Conservation (phyloP, 2,797 vertebrate species). For the Muscicapa striata region DNA sequence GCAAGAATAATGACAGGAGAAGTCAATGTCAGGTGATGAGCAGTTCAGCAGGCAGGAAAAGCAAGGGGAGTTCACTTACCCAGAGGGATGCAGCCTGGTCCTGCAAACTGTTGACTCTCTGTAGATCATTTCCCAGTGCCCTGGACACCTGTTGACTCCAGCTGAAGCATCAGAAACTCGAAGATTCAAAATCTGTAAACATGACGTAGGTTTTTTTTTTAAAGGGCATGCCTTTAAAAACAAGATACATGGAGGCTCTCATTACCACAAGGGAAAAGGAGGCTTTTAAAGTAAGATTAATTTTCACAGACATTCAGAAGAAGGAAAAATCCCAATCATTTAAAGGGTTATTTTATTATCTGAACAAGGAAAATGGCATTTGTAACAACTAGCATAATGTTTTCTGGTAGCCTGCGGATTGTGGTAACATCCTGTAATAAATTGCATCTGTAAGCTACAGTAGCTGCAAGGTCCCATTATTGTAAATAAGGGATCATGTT, state of each 20-base stretch:
- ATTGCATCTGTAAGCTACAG: slow-evolving; percentile 60
- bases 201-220: background rate
- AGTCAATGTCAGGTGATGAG: background rate
- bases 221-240: slow-evolving; percentile 39
- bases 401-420: slow-evolving; percentile 57
- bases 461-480: slow-evolving; percentile 61
- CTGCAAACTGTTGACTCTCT: background rate
- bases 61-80: background rate
- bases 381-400: slow-evolving; percentile 47
- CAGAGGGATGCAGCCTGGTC: background rate
- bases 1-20: background rate
- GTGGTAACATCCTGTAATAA: slow-evolving; percentile 70
- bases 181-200: slow-evolving; percentile 10
- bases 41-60: background rate
- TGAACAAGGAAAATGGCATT: slow-evolving; percentile 60
- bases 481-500: slow-evolving; percentile 69
- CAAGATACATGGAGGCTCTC: slow-evolving; percentile 23
- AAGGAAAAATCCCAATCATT: slow-evolving; percentile 50
- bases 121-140: background rate
- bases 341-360: slow-evolving; percentile 67
- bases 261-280: slow-evolving; percentile 41
- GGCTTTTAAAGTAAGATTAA: slow-evolving; percentile 65
- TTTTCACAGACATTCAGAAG: slow-evolving; percentile 52
- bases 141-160: slow-evolving; percentile 19
- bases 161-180: background rate